These are phyloP conservation scores for Platyura marginata DNA, from an alignment of 1,140 invertebrate genomes.

Conservation along the genomic window DNA sequence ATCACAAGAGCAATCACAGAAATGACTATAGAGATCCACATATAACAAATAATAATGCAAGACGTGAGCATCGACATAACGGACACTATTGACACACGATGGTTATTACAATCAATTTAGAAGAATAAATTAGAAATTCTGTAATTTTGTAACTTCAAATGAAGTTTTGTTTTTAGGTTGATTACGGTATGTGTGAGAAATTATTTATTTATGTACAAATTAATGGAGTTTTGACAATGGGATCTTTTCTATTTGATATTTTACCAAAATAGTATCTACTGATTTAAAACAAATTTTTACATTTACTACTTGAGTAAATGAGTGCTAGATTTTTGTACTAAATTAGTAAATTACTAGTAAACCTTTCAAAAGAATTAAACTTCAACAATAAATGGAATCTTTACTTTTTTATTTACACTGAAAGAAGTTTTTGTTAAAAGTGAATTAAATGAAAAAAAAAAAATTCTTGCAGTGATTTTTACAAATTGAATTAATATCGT, in stretches of 20 bases:
- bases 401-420: background rate
- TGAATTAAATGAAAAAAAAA: background rate
- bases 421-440: background rate
- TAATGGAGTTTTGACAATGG: background rate
- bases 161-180: background rate
- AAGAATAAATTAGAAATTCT: slow-evolving; percentile 9
- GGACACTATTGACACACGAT: slow-evolving; percentile 26
- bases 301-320: background rate
- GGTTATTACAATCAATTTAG: slow-evolving; percentile 24
- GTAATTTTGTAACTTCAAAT: background rate
- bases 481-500: too few relatives aligned
- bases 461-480: too few relatives aligned
- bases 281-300: background rate
- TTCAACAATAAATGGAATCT: background rate
- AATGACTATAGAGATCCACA: slow-evolving; percentile 19
- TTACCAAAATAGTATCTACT: background rate
- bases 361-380: background rate
- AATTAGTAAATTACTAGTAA: too few relatives aligned
- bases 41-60: slow-evolving; percentile 13
- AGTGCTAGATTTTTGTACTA: too few relatives aligned
- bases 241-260: background rate
- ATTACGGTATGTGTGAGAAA: background rate
- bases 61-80: slow-evolving; percentile 20
- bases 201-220: background rate
- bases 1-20: slow-evolving; percentile 33